Base-by-base conservation (phyloP, 2,797 vertebrate genomes). In the Mergus octosetaceus region DNA sequence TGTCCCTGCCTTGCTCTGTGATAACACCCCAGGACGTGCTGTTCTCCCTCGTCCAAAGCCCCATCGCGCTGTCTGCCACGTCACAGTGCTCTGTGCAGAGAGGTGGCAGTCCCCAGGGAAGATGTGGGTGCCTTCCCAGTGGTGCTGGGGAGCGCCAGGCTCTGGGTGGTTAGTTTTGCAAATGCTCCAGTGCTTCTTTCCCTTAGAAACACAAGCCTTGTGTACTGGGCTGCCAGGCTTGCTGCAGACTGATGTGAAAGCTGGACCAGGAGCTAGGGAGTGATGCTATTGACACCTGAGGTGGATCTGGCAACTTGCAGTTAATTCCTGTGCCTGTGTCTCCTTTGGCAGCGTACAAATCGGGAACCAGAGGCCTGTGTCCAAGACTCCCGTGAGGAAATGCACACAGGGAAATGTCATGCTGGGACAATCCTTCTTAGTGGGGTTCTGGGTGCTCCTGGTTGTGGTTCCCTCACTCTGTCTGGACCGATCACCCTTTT, bases 91-190 rank as follows among this genome's bases (percentile, higher is more conserved):
- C 65, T 69, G 47, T 39, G 41, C 41, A 79, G 51, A 53, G 22
- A 41, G 58, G 5, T 66, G 20, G 9, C 6, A 1, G n/a, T 71
- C 65, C 45, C 62, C 20, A 39, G 2, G 51, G 39, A 39, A 57
- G 38, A 21, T 1, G 0, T 6, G 7, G 16, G 30, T 74, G 45
- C 11, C 53, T 51, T 34, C 27, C 57, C 0, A 0, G 9, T 54
- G 53, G n/a, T 30, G 61, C 24, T 16, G 4, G 6, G 27, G 11
- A 2, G 19, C 6, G 25, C 4, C 24, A 12, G 28, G 62, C 21
- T 56, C 13, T 56, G 57, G 38, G 28, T 57, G 34, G 19, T 65
- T 68, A 14, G 12, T 70, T 83, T 87, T 73, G 56, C 27, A 86
- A 66, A 58, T 64, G 17, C 3, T 79, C 16, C 38, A 32, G 4